A percentile compares a stretch with the other conserved stretches of the same genome.
phyloP scores from a whole-genome alignment of 92 coral and sea anemone species.

The Virgularia gustaviana region DNA sequence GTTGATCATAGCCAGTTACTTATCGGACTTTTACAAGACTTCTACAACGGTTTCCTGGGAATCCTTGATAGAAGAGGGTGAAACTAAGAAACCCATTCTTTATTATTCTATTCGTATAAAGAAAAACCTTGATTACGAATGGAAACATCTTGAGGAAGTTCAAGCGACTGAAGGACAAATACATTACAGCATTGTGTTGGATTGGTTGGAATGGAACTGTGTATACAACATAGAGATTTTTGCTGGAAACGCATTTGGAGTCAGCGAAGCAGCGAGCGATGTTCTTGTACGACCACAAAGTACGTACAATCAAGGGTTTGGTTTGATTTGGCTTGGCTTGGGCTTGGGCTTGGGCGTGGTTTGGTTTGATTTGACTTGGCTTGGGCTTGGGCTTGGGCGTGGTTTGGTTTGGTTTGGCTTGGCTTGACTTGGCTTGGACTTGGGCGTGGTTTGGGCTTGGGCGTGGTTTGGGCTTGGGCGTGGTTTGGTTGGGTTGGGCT shows the following conservation, averaged over 20 bases:
- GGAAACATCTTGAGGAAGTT: not conserved
- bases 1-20: not conserved
- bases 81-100: not conserved
- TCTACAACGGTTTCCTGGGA: not conserved
- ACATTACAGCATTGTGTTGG: not conserved
- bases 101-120: conserved; percentile 9
- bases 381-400: too few species aligned
- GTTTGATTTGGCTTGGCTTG: too few species aligned
- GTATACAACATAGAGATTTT: conserved; percentile 2
- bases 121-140: not conserved
- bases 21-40: not conserved
- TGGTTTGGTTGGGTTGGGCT: too few species aligned
- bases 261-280: not conserved
- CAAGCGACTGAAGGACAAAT: not conserved
- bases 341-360: too few species aligned
- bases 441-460: too few species aligned
- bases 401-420: too few species aligned
- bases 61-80: not conserved
- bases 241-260: conserved; percentile 5
- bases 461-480: too few species aligned
- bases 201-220: not conserved
- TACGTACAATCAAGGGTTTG: not conserved
- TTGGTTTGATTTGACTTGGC: too few species aligned
- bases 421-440: too few species aligned
- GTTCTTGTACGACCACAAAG: conserved; percentile 9